Percentiles rank a stretch among this genome's conserved stretches.
Conservation (phyloP, 2,888 invertebrate species). For the Euproctis similis region DNA sequence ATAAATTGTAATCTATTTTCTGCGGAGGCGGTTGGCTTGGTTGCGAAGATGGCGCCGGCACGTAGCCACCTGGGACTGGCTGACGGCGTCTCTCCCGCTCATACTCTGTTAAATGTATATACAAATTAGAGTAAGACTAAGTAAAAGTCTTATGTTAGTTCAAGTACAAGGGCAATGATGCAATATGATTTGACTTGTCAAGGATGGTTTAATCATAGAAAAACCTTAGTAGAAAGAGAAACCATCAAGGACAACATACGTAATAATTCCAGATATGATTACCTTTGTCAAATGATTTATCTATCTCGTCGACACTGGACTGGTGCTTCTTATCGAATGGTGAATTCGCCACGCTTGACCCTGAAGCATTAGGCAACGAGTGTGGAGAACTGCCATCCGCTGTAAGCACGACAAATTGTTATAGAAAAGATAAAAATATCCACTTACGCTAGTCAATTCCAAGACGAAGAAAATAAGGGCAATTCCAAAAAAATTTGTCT, state of each 20-base stretch:
- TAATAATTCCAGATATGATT: too few species aligned
- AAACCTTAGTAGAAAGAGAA: too few species aligned
- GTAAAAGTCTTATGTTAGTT: background rate
- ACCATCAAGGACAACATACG: too few species aligned
- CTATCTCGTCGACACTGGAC: slow-evolving; percentile 53
- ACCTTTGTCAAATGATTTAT: slow-evolving; percentile 69
- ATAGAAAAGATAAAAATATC: slow-evolving; percentile 1
- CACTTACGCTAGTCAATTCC: background rate
- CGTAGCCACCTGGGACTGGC: slow-evolving; percentile 60
- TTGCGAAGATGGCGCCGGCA: slow-evolving; percentile 49
- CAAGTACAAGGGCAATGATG: too few species aligned
- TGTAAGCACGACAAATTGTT: too few species aligned
- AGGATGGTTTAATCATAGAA: too few species aligned
- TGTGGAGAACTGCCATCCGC: slow-evolving; percentile 60
- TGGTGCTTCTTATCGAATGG: slow-evolving; percentile 56
- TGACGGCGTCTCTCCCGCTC: slow-evolving; percentile 63
- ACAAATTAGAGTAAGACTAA: background rate
- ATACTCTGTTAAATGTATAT: slow-evolving; percentile 40
- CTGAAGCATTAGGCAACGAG: slow-evolving; percentile 40
- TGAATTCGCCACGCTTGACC: slow-evolving; percentile 31
- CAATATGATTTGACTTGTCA: too few species aligned
- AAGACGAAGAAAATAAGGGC: background rate
- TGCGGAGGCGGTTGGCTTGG: slow-evolving; percentile 58
- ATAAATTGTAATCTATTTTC: slow-evolving; percentile 76
- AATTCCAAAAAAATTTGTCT: background rate